phyloP scores from a whole-genome alignment of 2,888 invertebrate species.

The Leucophenga maculata region DNA sequence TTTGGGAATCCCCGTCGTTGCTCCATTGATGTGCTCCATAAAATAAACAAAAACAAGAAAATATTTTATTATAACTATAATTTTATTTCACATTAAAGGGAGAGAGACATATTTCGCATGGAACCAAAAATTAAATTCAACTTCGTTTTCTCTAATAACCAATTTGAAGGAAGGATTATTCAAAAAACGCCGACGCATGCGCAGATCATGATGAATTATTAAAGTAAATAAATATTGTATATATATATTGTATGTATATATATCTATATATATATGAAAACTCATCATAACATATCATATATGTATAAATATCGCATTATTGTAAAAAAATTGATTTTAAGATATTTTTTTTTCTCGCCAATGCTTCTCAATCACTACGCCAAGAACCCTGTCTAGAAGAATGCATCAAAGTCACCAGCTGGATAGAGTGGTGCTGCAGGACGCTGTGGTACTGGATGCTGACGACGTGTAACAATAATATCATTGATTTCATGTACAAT shows the following conservation, averaged over 20 bases:
- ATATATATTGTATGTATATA: not conserved
- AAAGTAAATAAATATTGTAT: constrained; percentile 13
- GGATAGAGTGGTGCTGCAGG: constrained; percentile 44
- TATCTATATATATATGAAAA: not conserved
- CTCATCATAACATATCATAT: not conserved
- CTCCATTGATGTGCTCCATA: not conserved
- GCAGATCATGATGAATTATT: constrained; percentile 2
- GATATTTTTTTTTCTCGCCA: not conserved
- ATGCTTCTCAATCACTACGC: not conserved
- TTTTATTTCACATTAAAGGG: constrained; percentile 18
- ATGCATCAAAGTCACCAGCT: constrained; percentile 54
- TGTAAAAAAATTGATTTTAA: constrained; percentile 14
- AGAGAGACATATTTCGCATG: not conserved
- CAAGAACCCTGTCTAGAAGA: constrained; percentile 50
- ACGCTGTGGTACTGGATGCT: constrained; percentile 43
- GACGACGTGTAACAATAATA: constrained; percentile 62
- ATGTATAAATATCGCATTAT: constrained; percentile 22
- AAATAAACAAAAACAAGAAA: not conserved
- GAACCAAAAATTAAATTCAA: not conserved
- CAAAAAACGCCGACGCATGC: constrained; percentile 9
- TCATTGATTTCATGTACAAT: constrained; percentile 72
- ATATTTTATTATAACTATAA: constrained; percentile 14
- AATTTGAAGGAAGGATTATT: constrained; percentile 1
- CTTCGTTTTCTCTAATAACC: constrained; percentile 11
- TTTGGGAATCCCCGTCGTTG: no score